Base-by-base conservation (phyloP, 2,113 vertebrate genomes). In the Antennarius striatus region DNA sequence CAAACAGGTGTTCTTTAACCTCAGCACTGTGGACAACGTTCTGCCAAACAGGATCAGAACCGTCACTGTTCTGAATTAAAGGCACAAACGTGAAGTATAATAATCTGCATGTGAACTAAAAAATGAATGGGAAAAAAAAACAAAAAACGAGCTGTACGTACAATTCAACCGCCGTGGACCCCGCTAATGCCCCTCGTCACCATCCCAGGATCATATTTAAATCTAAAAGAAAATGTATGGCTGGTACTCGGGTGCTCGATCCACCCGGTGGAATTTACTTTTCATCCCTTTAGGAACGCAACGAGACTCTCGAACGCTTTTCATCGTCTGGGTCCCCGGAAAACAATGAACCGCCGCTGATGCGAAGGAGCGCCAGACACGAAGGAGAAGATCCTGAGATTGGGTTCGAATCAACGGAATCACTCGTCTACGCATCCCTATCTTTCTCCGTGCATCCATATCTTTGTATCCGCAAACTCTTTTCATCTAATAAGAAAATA, bases 401-500 rank as follows among this genome's bases (percentile, higher is more conserved):
- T 52, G 4, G 68, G 22, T 13, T 12, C 66, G 6, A 32, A 62
- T 12, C 11, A 62, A 51, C 42, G 66, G 67, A 87, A 80, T 86
- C 70, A 43, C 55, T 65, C 48, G 32, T 50, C 64, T 57, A 43
- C 29, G 49, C 9, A 40, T 16, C 43, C 65, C 15, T 45, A 40
- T 63, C 43, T 36, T 45, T 53, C 59, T 56, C 40, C 13, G 5
- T 50, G 14, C 16, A 63, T 77, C 67, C 60, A 10, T 50, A 62
- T 65, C 58, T 77, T 51, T 75, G 69, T 73, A 59, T 73, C 66
- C 32, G 61, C 63, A 70, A 78, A 69, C 68, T 76, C 43, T 83
- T 83, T 74, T 75, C 86, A 92, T 94, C 93, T 92, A 89, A 88
- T 96, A 96, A 93, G 95, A 97, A 98, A 97, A 96, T 95, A 98